Conservation (phyloP, 2,888 invertebrate species). For the Quadroppia sp. region DNA sequence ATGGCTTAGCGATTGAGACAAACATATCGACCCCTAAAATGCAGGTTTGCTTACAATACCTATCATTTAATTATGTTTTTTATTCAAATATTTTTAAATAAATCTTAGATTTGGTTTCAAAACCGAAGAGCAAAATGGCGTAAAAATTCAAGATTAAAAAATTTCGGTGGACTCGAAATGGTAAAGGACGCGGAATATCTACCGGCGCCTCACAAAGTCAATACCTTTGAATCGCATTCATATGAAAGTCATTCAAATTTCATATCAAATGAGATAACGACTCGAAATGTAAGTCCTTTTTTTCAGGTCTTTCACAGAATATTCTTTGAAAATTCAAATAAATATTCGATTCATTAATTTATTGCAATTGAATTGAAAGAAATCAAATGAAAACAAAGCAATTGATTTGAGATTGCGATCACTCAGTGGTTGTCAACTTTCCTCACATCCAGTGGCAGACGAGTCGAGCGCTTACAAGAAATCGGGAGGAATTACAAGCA, state of each 20-base stretch:
- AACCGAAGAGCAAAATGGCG: conserved; percentile 28
- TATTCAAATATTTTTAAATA: background rate
- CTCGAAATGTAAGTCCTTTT: background rate
- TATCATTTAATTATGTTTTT: background rate
- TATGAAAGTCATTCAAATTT: background rate
- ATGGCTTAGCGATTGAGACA: background rate
- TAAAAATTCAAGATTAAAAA: conserved; percentile 3
- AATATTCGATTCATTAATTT: background rate
- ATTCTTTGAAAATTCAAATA: background rate
- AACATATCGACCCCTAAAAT: background rate
- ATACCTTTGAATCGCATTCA: background rate
- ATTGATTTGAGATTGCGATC: conserved; percentile 1
- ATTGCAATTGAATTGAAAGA: background rate
- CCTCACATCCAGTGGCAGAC: background rate
- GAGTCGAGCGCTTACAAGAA: conserved; percentile 10
- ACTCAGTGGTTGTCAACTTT: background rate
- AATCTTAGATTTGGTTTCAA: conserved; percentile 20
- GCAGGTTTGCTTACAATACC: background rate
- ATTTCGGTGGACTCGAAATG: conserved; percentile 8
- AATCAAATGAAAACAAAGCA: background rate
- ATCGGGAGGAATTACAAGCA: conserved; percentile 11
- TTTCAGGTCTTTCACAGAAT: background rate
- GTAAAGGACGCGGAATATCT: background rate
- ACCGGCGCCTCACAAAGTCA: background rate
- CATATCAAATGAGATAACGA: background rate